A percentile compares a stretch with the other conserved stretches of the same genome.
Evolutionary conservation across 1,140 invertebrate genomes (phyloP).

Genomic region (Ruditapes philippinarum): DNA sequence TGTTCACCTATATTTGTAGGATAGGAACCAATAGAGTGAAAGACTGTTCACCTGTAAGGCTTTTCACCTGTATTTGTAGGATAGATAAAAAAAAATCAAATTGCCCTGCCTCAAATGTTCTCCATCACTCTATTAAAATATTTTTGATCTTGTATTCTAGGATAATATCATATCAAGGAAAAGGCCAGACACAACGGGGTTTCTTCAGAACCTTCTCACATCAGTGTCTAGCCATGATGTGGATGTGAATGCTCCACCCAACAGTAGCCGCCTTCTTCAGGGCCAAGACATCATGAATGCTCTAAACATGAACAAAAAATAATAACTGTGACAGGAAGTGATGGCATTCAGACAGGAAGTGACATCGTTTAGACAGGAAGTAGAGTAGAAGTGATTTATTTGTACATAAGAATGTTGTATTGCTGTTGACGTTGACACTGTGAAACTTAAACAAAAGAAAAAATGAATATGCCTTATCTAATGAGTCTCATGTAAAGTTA

Average conservation of each 20-base stretch:
- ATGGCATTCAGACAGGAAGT: not conserved
- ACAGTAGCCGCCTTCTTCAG: conserved; percentile 1
- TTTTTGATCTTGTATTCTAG: not conserved
- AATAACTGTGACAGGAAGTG: not conserved
- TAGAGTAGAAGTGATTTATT: not conserved
- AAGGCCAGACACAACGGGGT: not conserved
- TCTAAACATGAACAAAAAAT: conserved; percentile 39
- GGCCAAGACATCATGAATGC: conserved; percentile 43
- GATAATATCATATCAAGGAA: conserved; percentile 56
- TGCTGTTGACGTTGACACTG: not conserved
- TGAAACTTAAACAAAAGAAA: not conserved
- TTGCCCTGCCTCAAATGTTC: too few relatives aligned
- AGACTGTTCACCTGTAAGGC: too few relatives aligned
- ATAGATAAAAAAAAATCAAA: too few relatives aligned
- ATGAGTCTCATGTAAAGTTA: not conserved
- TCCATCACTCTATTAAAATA: too few relatives aligned
- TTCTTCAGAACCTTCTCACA: not conserved
- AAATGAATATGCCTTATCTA: not conserved
- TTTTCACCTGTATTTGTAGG: too few relatives aligned
- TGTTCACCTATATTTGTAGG: too few relatives aligned
- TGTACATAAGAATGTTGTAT: not conserved
- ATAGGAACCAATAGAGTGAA: too few relatives aligned
- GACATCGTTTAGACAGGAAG: not conserved
- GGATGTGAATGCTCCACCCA: conserved; percentile 19
- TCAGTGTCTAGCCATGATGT: conserved; percentile 48